phyloP scores from a whole-genome alignment of 2,888 invertebrate species.

The Tribolium freemani region DNA sequence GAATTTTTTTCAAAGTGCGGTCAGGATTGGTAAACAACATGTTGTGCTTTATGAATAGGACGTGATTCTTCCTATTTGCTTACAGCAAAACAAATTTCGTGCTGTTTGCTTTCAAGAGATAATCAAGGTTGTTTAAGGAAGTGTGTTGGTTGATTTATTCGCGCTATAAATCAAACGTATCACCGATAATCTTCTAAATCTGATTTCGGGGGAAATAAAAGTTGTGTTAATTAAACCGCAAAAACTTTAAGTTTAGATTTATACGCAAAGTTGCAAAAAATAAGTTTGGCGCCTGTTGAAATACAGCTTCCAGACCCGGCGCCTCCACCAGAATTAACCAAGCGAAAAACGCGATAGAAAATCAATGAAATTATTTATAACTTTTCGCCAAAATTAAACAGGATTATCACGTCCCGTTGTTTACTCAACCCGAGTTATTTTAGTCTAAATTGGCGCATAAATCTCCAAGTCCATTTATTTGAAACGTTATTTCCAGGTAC shows the following conservation, averaged over 20 bases:
- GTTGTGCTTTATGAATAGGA: no score
- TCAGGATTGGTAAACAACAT: no score
- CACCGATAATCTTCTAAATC: background rate
- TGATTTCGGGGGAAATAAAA: background rate
- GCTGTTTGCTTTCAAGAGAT: background rate
- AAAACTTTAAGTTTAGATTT: background rate
- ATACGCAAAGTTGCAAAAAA: background rate
- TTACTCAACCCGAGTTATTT: no score
- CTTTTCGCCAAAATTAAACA: no score
- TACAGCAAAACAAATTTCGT: background rate
- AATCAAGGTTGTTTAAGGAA: background rate
- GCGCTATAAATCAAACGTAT: background rate
- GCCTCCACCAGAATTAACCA: conserved; percentile 20
- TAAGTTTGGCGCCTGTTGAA: conserved; percentile 1
- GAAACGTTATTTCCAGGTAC: conserved; percentile 68
- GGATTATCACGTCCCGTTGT: no score
- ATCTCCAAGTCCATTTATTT: background rate
- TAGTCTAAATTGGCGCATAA: background rate
- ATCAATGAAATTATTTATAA: background rate
- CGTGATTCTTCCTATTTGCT: background rate
- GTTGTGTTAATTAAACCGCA: background rate
- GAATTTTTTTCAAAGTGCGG: no score
- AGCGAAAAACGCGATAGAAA: background rate
- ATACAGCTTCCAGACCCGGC: conserved; percentile 2
- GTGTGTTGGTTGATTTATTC: background rate